These are phyloP conservation scores for Odontophorus gujanensis DNA, from an alignment of 2,113 vertebrate genomes.

Conservation along the genomic window DNA sequence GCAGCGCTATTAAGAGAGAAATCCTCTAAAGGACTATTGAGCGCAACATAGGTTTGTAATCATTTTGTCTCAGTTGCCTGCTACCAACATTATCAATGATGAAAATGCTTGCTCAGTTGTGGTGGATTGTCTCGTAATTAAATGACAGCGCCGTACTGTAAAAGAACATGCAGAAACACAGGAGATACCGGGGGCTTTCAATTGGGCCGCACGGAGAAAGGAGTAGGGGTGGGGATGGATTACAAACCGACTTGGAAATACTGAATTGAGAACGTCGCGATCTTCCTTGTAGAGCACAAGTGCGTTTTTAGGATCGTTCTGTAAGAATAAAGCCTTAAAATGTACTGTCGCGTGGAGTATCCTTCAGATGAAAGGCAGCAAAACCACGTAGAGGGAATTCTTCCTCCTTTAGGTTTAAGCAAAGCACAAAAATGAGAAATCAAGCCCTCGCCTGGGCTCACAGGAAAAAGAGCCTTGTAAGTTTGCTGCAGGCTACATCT, in stretches of 20 bases:
- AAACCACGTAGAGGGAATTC: neutral
- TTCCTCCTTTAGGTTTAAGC: neutral
- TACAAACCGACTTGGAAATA: slow-evolving; percentile 59
- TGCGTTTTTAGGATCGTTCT: neutral
- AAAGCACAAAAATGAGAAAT: neutral
- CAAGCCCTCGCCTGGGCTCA: neutral
- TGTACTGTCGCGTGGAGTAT: accelerated
- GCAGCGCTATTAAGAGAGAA: slow-evolving; percentile 80
- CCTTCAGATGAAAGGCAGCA: slow-evolving; percentile 11
- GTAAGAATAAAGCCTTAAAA: neutral
- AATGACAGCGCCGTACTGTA: slow-evolving; percentile 67
- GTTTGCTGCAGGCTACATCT: slow-evolving; percentile 54
- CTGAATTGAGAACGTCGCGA: neutral
- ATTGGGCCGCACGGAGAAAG: slow-evolving; percentile 30
- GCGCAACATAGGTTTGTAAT: slow-evolving; percentile 79
- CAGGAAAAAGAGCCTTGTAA: neutral
- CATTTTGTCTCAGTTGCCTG: slow-evolving; percentile 77
- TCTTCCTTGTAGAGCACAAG: slow-evolving; percentile 26
- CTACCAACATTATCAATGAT: slow-evolving; percentile 75
- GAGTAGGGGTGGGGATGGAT: slow-evolving; percentile 22
- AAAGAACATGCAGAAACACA: slow-evolving; percentile 62
- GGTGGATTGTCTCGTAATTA: slow-evolving; percentile 73
- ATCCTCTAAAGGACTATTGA: slow-evolving; percentile 81
- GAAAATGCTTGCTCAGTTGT: slow-evolving; percentile 74
- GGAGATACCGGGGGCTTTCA: slow-evolving; percentile 64